Evolutionary conservation across 2,113 vertebrate species (phyloP).

Genomic region (Callipepla californica): DNA sequence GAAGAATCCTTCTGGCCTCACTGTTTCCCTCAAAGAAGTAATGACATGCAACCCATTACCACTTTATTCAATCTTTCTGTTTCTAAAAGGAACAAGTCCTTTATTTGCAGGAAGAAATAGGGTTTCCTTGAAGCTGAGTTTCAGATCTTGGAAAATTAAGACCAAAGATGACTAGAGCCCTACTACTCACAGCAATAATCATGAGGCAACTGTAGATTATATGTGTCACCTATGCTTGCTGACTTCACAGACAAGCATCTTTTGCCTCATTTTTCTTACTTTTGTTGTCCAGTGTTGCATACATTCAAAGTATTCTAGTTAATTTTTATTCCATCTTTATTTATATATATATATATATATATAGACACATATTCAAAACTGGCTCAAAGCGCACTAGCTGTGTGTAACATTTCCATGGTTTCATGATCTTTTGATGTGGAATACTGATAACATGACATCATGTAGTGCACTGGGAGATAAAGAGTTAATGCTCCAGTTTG

Average conservation of each 20-base stretch:
- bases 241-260: not conserved
- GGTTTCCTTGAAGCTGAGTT: not conserved
- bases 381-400: not conserved
- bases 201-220: not conserved
- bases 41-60: not conserved
- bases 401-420: not conserved
- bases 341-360: not conserved
- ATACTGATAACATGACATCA: too few species aligned
- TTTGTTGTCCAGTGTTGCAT: not conserved
- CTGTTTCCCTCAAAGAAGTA: not conserved
- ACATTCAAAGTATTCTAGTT: not conserved
- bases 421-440: too few species aligned
- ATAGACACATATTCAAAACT: not conserved
- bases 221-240: not conserved
- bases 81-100: not conserved
- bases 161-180: not conserved
- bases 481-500: too few species aligned
- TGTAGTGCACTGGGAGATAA: too few species aligned
- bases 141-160: not conserved
- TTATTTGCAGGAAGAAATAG: not conserved
- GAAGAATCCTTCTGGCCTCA: not conserved
- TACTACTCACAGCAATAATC: not conserved
- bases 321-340: not conserved
- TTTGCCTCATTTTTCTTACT: not conserved
- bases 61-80: not conserved